Percentiles rank a stretch among this genome's conserved stretches.
Evolutionary conservation across 2,797 vertebrate species (phyloP).

Genomic region (Atherinosoma microstoma): DNA sequence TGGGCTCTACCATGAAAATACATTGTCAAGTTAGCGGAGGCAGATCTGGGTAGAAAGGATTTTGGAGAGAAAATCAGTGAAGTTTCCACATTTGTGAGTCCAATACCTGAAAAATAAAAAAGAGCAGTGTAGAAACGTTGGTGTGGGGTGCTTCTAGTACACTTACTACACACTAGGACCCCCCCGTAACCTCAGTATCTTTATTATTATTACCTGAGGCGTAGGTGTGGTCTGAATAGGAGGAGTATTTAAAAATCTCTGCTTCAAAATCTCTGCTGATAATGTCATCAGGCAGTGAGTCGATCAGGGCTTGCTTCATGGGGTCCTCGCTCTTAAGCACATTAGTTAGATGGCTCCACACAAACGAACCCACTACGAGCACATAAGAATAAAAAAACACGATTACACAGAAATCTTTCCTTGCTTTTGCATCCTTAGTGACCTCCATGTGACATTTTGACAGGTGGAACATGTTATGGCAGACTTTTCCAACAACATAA

Average conservation of each 20-base stretch:
- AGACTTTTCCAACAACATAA: background rate
- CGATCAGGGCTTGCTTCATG: conserved; percentile 82
- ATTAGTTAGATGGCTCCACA: conserved; percentile 90
- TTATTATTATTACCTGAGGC: conserved; percentile 76
- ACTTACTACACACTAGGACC: background rate
- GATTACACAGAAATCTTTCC: background rate
- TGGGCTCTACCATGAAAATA: conserved; percentile 85
- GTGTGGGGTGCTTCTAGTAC: background rate
- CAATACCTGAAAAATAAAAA: conserved; percentile 74
- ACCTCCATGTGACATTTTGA: background rate
- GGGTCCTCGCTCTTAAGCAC: conserved; percentile 89
- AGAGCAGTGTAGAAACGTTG: background rate
- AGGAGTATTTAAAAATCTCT: conserved; percentile 90
- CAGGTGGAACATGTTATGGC: background rate
- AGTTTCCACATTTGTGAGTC: conserved; percentile 86
- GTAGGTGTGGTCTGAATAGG: conserved; percentile 87
- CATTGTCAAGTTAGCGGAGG: conserved; percentile 84
- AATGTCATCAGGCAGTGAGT: conserved; percentile 87
- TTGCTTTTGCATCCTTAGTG: background rate
- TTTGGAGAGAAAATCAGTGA: conserved; percentile 87
- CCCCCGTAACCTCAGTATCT: background rate
- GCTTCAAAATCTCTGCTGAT: conserved; percentile 87
- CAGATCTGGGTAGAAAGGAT: conserved; percentile 88
- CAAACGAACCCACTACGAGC: conserved; percentile 89
- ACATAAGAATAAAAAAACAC: accelerated